Conservation (phyloP, 2,797 vertebrate species). For the Catostomus latipinnis region DNA sequence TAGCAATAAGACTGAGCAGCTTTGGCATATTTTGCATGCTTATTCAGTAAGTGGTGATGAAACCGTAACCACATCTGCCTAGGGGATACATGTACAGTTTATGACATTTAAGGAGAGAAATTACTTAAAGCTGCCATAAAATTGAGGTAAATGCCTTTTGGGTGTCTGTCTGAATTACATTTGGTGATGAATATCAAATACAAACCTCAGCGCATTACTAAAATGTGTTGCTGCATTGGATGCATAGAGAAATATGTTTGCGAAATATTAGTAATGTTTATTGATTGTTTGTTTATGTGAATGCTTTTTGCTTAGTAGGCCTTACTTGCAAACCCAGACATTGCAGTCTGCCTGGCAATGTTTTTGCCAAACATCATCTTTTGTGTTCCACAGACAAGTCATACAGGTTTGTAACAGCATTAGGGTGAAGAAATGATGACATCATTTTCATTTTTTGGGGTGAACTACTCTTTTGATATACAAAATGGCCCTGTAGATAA, state of each 20-base stretch:
- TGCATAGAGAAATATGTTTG: neutral
- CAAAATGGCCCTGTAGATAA: neutral
- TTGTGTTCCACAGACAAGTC: too few relatives aligned
- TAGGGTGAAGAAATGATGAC: too few relatives aligned
- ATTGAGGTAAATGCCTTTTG: neutral
- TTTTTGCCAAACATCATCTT: too few relatives aligned
- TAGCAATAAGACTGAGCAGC: constrained; percentile 13
- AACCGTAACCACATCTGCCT: neutral
- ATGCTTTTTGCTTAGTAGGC: too few relatives aligned
- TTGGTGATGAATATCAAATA: too few relatives aligned
- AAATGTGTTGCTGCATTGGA: neutral
- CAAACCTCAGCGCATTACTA: neutral
- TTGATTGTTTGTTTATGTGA: constrained; percentile 6
- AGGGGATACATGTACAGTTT: neutral
- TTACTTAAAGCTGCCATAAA: neutral
- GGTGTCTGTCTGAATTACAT: neutral
- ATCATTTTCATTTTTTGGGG: too few relatives aligned
- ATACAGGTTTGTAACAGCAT: too few relatives aligned
- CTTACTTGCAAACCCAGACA: too few relatives aligned
- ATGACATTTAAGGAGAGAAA: constrained; percentile 2
- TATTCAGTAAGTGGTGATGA: neutral
- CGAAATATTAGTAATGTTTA: neutral
- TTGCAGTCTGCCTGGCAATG: too few relatives aligned
- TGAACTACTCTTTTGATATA: neutral
- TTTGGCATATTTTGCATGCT: constrained; percentile 11